Percentiles rank a stretch among this genome's conserved stretches.
Evolutionary conservation across 2,888 invertebrate species (phyloP).

Genomic region (Melieria crassipennis): DNA sequence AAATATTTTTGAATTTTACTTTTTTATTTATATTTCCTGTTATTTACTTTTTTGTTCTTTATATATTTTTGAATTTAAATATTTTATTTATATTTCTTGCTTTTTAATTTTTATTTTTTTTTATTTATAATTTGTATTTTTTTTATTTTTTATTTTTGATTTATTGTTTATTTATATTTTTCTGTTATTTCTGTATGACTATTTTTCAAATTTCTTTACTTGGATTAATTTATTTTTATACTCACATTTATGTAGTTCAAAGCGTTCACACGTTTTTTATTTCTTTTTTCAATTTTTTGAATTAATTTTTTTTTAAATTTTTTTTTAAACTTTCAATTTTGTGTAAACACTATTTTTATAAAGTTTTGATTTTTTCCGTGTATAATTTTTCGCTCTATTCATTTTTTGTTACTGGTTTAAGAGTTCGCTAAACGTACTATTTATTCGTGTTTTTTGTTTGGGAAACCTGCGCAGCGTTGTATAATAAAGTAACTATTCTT

Average conservation of each 20-base stretch:
- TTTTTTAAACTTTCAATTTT: background rate
- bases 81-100: conserved; percentile 13
- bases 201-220: background rate
- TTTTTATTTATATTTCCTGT: background rate
- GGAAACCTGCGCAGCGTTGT: conserved; percentile 32
- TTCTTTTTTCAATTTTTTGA: conserved; percentile 2
- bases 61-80: conserved; percentile 18
- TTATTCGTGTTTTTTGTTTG: conserved; percentile 28
- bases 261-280: background rate
- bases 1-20: background rate
- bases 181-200: background rate
- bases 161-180: background rate
- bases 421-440: conserved; percentile 6
- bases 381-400: background rate
- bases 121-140: conserved; percentile 13
- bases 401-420: background rate
- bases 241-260: background rate
- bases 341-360: background rate
- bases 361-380: background rate
- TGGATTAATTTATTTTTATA: background rate
- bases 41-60: conserved; percentile 11
- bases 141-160: background rate
- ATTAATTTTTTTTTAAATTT: conserved; percentile 3
- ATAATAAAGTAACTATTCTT: conserved; percentile 11
- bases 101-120: background rate